A percentile compares a stretch with the other conserved stretches of the same genome.
Conservation (phyloP, 2,113 vertebrate species). For the Rallus limicola region DNA sequence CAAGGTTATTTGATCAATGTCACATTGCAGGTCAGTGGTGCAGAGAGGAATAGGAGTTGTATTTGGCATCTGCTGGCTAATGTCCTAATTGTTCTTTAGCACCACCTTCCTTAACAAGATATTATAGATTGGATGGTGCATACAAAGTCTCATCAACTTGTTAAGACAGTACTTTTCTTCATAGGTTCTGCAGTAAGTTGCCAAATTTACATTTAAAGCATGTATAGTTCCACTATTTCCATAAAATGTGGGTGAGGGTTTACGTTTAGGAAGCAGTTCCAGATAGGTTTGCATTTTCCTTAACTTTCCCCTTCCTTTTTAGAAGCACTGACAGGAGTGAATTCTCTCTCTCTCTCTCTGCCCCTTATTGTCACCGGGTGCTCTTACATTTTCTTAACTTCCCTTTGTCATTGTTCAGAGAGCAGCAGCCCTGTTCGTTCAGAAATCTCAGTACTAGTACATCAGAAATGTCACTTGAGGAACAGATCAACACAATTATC, state of each 20-base stretch:
- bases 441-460: neutral
- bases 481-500: conserved; percentile 34
- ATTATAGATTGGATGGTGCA: neutral
- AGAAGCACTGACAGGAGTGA: neutral
- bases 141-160: neutral
- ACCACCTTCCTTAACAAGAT: neutral
- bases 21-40: neutral
- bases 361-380: rapidly evolving
- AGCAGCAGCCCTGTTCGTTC: neutral
- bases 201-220: conserved; percentile 34
- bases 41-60: neutral
- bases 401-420: neutral
- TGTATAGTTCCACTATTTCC: neutral
- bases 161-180: neutral
- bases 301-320: neutral
- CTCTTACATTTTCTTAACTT: neutral
- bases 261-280: neutral
- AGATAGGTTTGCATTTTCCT: neutral
- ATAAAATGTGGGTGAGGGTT: neutral
- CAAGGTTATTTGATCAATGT: neutral
- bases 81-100: neutral
- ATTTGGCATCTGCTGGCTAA: neutral
- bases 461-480: conserved; percentile 44
- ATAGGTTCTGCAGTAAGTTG: neutral
- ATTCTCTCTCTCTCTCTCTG: neutral